Conservation (phyloP, 2,888 invertebrate genomes). For the Ernsta delagoae region DNA sequence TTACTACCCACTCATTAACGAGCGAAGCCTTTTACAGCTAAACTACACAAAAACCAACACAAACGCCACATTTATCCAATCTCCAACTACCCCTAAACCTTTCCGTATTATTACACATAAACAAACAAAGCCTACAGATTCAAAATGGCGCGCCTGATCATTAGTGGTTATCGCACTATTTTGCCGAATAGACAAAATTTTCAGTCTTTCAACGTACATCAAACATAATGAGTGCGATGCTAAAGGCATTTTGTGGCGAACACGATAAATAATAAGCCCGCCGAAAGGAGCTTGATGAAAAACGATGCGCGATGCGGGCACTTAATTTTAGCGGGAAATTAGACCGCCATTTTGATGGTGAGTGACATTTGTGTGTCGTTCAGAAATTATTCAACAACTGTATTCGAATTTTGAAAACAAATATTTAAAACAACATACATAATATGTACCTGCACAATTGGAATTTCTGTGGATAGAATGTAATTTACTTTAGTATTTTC, state of each 20-base stretch:
- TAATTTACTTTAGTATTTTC: neutral
- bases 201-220: slow-evolving; percentile 78
- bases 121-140: slow-evolving; percentile 64
- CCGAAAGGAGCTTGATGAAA: slow-evolving; percentile 74
- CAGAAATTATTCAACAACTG: slow-evolving; percentile 21
- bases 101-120: slow-evolving; percentile 50
- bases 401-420: neutral
- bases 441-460: no score
- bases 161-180: slow-evolving; percentile 83
- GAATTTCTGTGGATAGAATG: no score
- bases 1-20: slow-evolving; percentile 37
- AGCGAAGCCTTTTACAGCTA: slow-evolving; percentile 38
- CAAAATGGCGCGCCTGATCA: slow-evolving; percentile 73
- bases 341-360: slow-evolving; percentile 61
- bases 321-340: slow-evolving; percentile 73
- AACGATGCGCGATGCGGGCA: slow-evolving; percentile 71
- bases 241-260: slow-evolving; percentile 74
- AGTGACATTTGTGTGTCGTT: slow-evolving; percentile 35
- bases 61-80: slow-evolving; percentile 47
- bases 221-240: slow-evolving; percentile 74
- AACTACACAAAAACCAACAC: slow-evolving; percentile 53
- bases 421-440: no score
- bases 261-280: slow-evolving; percentile 75
- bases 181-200: slow-evolving; percentile 82
- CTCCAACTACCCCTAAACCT: slow-evolving; percentile 56